Percentiles rank a stretch among this genome's conserved stretches.
These are phyloP conservation scores for Cassiopea xamachana DNA, from an alignment of 30 jellyfish, hydroid and myxozoan genomes.

Conservation along the genomic window DNA sequence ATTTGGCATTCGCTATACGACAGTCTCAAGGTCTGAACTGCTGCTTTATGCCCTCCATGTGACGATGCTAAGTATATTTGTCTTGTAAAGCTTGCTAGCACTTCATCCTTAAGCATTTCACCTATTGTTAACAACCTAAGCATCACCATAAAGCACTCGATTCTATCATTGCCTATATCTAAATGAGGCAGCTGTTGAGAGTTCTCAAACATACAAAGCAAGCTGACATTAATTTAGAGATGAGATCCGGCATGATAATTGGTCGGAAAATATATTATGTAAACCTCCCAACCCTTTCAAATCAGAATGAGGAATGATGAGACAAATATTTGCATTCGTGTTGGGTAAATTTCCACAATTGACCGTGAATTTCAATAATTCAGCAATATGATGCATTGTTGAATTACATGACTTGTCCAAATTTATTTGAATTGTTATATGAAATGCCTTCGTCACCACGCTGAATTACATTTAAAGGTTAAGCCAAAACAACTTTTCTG, in stretches of 20 bases:
- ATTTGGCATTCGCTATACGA: no score
- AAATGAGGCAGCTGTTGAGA: not conserved
- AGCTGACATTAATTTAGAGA: not conserved
- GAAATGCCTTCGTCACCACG: not conserved
- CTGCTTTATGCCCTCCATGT: no score
- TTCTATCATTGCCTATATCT: not conserved
- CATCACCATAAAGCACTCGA: not conserved
- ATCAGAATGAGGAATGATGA: not conserved
- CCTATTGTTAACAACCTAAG: not conserved
- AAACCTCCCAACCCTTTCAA: not conserved
- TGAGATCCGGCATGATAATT: not conserved
- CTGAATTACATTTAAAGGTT: no score
- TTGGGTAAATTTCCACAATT: not conserved
- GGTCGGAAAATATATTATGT: not conserved
- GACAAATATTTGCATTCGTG: constrained; percentile 1
- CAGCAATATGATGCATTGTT: not conserved
- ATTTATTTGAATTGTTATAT: not conserved
- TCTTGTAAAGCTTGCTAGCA: not conserved
- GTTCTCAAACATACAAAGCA: not conserved
- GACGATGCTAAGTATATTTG: not conserved
- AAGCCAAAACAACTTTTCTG: no score
- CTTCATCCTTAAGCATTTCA: not conserved
- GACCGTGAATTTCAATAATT: not conserved
- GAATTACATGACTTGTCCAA: not conserved
- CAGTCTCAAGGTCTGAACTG: no score